Percentiles rank a stretch among this genome's conserved stretches.
Conservation (phyloP, 2,888 invertebrate species). For the Tolmerus cingulatus region DNA sequence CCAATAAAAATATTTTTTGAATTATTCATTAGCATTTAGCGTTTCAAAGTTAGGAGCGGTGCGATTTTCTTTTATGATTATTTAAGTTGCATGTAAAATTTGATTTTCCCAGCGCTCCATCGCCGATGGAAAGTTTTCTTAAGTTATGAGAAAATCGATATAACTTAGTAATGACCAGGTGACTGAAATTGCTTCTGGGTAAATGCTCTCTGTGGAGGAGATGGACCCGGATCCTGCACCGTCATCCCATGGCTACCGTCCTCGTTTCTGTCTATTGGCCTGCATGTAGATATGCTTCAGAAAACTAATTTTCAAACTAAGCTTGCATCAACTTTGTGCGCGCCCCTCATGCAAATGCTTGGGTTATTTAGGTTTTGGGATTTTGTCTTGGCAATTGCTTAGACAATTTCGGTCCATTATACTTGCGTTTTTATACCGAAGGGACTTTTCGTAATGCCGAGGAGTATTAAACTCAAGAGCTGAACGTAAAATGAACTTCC, state of each 20-base stretch:
- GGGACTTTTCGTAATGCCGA: background rate
- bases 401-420: constrained; percentile 5
- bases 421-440: constrained; percentile 20
- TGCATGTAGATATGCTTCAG: constrained; percentile 29
- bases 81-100: constrained; percentile 36
- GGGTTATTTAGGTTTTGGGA: constrained; percentile 11
- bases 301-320: constrained; percentile 38
- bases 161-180: constrained; percentile 41
- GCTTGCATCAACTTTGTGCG: constrained; percentile 30
- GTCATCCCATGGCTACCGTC: background rate
- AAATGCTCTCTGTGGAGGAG: constrained; percentile 20
- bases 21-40: constrained; percentile 35
- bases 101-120: constrained; percentile 7
- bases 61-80: constrained; percentile 35
- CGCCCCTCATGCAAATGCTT: constrained; percentile 13
- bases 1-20: constrained; percentile 20
- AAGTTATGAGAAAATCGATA: constrained; percentile 38
- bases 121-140: constrained; percentile 27
- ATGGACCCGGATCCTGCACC: background rate
- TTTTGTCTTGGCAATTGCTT: constrained; percentile 27
- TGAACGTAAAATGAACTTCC: background rate
- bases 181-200: constrained; percentile 40
- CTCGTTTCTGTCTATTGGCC: constrained; percentile 20
- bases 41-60: background rate
- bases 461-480: background rate